These are phyloP conservation scores for Protaetia brevitarsis DNA, from an alignment of 1,140 invertebrate genomes.

Conservation along the genomic window DNA sequence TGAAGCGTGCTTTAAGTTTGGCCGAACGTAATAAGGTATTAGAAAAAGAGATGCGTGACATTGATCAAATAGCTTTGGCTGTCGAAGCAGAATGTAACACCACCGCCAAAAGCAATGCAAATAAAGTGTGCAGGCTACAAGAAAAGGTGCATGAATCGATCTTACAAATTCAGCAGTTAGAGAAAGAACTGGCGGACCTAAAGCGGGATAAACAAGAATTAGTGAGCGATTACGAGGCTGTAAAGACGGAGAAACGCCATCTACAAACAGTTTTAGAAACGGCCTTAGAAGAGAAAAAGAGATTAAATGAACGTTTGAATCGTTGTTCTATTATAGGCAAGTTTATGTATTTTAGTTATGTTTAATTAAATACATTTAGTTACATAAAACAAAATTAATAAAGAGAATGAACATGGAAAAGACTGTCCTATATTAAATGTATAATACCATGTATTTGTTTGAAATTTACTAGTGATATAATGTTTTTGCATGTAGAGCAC, in stretches of 20 bases:
- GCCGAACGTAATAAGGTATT: constrained; percentile 64
- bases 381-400: too few species aligned
- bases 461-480: too few species aligned
- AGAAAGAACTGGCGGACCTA: constrained; percentile 51
- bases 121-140: constrained; percentile 47
- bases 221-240: constrained; percentile 51
- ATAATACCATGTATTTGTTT: too few species aligned
- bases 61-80: constrained; percentile 64
- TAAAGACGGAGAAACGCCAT: constrained; percentile 52
- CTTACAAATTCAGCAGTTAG: constrained; percentile 51
- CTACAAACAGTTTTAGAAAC: constrained; percentile 58
- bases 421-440: too few species aligned
- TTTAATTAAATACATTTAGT: too few species aligned
- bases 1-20: constrained; percentile 63
- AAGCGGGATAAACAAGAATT: constrained; percentile 52
- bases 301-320: constrained; percentile 53
- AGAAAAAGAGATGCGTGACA: constrained; percentile 64
- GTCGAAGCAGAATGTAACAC: constrained; percentile 65
- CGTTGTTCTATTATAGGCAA: constrained; percentile 52
- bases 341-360: too few species aligned
- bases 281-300: constrained; percentile 58
- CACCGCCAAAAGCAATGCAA: constrained; percentile 46
- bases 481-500: constrained; percentile 47
- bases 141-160: constrained; percentile 52
- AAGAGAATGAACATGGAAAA: too few species aligned